Conservation (phyloP, 2,888 invertebrate genomes). For the Nudaria mundana region DNA sequence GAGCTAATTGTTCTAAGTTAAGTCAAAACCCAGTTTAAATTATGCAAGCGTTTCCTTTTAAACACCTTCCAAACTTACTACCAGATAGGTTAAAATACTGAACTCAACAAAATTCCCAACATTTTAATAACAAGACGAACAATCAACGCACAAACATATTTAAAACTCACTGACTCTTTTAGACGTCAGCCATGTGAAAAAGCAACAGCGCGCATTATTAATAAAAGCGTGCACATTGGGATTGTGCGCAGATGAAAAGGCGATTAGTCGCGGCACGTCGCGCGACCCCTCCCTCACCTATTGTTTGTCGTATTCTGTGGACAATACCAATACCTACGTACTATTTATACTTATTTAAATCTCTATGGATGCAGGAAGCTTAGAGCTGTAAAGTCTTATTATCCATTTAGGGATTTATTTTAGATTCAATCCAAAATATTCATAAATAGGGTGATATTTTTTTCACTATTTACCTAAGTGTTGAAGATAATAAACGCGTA, state of each 20-base stretch:
- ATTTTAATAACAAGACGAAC: constrained; percentile 7
- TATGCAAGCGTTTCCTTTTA: no score
- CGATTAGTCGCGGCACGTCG: constrained; percentile 37
- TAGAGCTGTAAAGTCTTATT: constrained; percentile 11
- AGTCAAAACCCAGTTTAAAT: no score
- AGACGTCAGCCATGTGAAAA: constrained; percentile 38
- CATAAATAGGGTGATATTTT: no score
- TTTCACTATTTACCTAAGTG: no score
- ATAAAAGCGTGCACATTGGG: constrained; percentile 62
- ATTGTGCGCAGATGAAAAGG: constrained; percentile 38
- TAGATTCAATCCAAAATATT: no score
- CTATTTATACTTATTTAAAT: constrained; percentile 56
- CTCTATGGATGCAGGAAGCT: constrained; percentile 22
- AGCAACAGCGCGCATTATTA: constrained; percentile 47
- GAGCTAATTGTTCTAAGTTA: no score
- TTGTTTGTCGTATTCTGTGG: constrained; percentile 38
- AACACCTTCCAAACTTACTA: no score
- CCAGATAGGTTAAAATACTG: no score
- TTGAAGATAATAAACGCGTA: no score
- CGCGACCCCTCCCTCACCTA: constrained; percentile 33
- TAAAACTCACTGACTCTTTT: constrained; percentile 31
- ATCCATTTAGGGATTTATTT: no score
- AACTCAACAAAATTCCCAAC: not conserved
- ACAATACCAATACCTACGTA: constrained; percentile 39
- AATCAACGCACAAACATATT: constrained; percentile 15